Conservation (phyloP, 2,113 vertebrate species). For the Oreochromis aureus region DNA sequence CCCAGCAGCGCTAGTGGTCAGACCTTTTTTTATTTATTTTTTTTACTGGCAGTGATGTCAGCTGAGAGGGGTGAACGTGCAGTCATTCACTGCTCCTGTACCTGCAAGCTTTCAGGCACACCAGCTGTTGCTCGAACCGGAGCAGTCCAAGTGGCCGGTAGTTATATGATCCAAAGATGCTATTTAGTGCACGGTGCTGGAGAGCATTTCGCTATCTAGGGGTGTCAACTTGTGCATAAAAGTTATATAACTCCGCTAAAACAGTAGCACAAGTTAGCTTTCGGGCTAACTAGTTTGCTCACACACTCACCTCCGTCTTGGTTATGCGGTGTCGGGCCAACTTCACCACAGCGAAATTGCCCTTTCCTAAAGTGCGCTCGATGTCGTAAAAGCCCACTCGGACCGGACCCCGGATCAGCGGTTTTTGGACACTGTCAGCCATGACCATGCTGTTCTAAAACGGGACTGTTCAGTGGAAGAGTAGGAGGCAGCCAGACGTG, state of each 20-base stretch:
- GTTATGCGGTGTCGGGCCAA: conserved; percentile 93
- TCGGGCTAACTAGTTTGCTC: conserved; percentile 42
- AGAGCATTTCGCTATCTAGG: neutral
- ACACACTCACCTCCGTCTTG: conserved; percentile 89
- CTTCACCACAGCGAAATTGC: conserved; percentile 96
- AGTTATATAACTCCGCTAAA: conserved; percentile 64
- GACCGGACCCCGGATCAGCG: conserved; percentile 84
- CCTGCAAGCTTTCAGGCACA: conserved; percentile 24
- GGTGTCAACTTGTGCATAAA: conserved; percentile 47
- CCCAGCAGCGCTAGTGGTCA: conserved; percentile 44
- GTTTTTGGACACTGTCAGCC: conserved; percentile 89
- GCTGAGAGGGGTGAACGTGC: conserved; percentile 25
- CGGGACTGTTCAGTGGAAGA: conserved; percentile 47
- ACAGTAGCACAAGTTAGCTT: conserved; percentile 62
- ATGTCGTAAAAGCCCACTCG: conserved; percentile 97
- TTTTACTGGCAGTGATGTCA: conserved; percentile 40
- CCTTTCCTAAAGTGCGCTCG: conserved; percentile 94
- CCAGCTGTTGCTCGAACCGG: conserved; percentile 20
- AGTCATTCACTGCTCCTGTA: conserved; percentile 11
- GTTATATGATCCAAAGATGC: conserved; percentile 22
- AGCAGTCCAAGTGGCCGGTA: neutral
- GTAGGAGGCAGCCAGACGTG: conserved; percentile 49
- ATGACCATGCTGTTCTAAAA: conserved; percentile 88
- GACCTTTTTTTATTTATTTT: neutral
- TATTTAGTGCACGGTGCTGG: neutral